phyloP scores from a whole-genome alignment of 2,113 vertebrate species.

The Lagopus leucura region DNA sequence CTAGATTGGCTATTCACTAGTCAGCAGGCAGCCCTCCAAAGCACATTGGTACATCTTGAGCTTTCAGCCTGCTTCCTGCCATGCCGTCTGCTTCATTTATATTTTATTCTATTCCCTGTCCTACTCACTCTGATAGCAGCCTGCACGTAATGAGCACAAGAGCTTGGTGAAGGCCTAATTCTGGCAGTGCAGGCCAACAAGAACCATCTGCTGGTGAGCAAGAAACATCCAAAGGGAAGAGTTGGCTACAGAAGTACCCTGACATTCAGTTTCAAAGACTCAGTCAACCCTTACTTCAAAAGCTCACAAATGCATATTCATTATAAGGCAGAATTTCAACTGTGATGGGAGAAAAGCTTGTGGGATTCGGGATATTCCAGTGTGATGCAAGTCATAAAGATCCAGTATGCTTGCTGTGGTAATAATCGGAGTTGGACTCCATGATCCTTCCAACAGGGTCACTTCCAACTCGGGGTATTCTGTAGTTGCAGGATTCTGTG shows the following conservation, averaged over 20 bases:
- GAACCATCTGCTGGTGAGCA: background rate
- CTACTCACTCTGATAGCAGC: background rate
- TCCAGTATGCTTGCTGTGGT: background rate
- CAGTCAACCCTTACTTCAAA: background rate
- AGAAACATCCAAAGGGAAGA: background rate
- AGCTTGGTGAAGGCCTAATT: fast-evolving
- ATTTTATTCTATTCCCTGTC: background rate
- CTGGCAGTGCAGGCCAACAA: background rate
- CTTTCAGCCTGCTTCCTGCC: background rate
- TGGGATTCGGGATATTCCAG: background rate
- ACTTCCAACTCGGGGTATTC: background rate
- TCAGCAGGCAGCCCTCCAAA: constrained; percentile 1
- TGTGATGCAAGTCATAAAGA: background rate
- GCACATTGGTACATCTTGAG: background rate
- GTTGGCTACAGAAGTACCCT: fast-evolving
- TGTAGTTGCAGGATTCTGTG: background rate
- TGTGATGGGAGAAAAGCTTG: background rate
- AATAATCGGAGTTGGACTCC: background rate
- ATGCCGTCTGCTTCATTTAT: background rate
- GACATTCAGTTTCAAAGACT: background rate
- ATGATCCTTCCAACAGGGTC: background rate
- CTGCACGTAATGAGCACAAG: background rate
- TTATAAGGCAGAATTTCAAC: background rate
- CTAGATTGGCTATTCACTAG: fast-evolving
- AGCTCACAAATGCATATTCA: background rate